A percentile compares a stretch with the other conserved stretches of the same genome.
Conservation (phyloP, 2,113 vertebrate species). For the Gymnorhina tibicen region DNA sequence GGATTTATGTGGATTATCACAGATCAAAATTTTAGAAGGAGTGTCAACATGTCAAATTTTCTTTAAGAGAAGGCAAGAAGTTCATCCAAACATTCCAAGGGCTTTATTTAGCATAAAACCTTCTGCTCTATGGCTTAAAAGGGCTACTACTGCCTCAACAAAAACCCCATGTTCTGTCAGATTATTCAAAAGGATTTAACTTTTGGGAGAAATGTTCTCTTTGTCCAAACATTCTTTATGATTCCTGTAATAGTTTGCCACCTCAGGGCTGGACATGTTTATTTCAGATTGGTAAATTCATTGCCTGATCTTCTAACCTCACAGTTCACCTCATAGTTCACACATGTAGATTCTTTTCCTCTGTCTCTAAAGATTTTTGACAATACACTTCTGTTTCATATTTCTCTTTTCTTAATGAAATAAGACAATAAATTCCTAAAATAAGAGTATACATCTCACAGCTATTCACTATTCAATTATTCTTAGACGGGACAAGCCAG, state of each 20-base stretch:
- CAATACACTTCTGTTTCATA: neutral
- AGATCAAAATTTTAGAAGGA: constrained; percentile 61
- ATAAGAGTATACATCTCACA: neutral
- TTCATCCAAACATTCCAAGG: constrained; percentile 56
- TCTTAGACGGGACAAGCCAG: neutral
- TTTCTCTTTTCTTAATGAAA: neutral
- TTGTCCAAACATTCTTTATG: neutral
- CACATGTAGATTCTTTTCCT: neutral
- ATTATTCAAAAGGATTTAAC: constrained; percentile 38
- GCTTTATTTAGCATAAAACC: constrained; percentile 66
- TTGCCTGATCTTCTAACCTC: neutral
- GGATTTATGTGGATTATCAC: constrained; percentile 64
- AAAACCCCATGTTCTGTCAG: neutral
- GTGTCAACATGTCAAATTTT: constrained; percentile 66
- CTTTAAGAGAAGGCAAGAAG: constrained; percentile 49
- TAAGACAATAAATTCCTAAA: neutral
- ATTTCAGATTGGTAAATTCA: neutral
- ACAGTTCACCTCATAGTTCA: neutral
- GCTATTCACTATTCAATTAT: neutral
- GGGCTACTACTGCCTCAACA: constrained; percentile 26
- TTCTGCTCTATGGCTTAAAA: constrained; percentile 46
- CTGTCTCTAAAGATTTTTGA: neutral
- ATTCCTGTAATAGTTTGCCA: constrained; percentile 9
- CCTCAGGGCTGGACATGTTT: neutral
- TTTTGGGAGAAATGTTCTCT: constrained; percentile 15